A percentile compares a stretch with the other conserved stretches of the same genome.
Conservation (phyloP, 2,888 invertebrate species). For the Polia nebulosa region DNA sequence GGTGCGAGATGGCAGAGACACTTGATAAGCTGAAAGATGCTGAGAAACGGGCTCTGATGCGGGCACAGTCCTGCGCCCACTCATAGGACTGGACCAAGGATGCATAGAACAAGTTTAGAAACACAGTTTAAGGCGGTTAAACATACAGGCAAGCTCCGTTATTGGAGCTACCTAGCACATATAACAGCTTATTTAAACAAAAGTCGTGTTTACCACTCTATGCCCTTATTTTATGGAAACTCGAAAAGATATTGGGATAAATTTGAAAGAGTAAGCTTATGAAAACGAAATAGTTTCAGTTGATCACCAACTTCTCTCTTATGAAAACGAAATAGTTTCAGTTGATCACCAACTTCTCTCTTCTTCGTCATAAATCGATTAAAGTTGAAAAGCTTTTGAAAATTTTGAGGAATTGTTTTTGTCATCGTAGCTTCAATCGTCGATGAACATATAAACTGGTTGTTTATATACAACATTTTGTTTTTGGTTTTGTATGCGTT, state of each 20-base stretch:
- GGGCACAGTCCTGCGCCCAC: conserved; percentile 72
- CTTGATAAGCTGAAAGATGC: conserved; percentile 84
- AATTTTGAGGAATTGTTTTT: conserved; percentile 16
- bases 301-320: not conserved
- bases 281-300: conserved; percentile 7
- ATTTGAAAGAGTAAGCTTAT: conserved; percentile 19
- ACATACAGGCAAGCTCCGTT: not conserved
- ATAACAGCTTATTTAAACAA: not conserved
- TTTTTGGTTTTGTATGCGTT: conserved; percentile 1
- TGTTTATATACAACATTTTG: conserved; percentile 1
- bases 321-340: conserved; percentile 9
- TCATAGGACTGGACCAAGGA: conserved; percentile 34
- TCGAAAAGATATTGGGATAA: conserved; percentile 15
- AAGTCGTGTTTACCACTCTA: not conserved
- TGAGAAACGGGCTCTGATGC: conserved; percentile 72
- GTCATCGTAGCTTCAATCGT: conserved; percentile 2
- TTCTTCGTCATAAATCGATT: conserved; percentile 3
- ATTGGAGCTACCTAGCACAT: not conserved
- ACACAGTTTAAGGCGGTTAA: not conserved
- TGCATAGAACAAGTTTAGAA: conserved; percentile 31
- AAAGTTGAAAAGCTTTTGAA: conserved; percentile 9
- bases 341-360: not conserved
- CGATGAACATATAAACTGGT: not conserved
- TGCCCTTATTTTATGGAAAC: not conserved
- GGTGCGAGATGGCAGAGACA: conserved; percentile 79